A percentile compares a stretch with the other conserved stretches of the same genome.
Evolutionary conservation across 2,797 vertebrate species (phyloP).

Genomic region (Pangasius sanitwongsei): DNA sequence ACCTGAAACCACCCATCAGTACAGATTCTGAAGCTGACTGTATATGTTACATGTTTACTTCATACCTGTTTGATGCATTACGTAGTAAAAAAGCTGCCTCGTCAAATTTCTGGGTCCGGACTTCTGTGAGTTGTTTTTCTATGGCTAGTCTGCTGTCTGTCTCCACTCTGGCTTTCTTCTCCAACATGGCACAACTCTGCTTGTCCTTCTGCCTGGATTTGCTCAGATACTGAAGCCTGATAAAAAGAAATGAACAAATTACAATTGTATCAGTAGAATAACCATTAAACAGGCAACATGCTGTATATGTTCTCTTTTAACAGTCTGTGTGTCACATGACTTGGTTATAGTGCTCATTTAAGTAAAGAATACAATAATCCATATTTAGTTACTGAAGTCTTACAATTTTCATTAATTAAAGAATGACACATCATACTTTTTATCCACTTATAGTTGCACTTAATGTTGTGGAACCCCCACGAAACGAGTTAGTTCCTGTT

Average conservation of each 20-base stretch:
- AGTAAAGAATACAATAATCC: background rate
- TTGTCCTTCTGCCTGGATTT: slow-evolving; percentile 84
- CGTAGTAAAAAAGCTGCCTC: slow-evolving; percentile 72
- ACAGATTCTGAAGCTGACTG: background rate
- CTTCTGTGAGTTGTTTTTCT: slow-evolving; percentile 77
- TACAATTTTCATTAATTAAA: background rate
- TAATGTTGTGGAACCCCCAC: too few relatives aligned
- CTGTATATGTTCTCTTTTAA: background rate
- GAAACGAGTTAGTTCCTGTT: too few relatives aligned
- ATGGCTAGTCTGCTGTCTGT: slow-evolving; percentile 72
- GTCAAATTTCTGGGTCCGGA: slow-evolving; percentile 77
- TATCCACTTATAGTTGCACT: too few relatives aligned
- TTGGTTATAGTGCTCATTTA: background rate
- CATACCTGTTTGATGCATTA: slow-evolving; percentile 73
- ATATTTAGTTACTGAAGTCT: background rate
- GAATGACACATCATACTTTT: too few relatives aligned
- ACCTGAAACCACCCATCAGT: background rate
- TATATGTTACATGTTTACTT: background rate
- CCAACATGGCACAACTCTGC: slow-evolving; percentile 75
- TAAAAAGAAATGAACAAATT: background rate
- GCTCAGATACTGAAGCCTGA: slow-evolving; percentile 78
- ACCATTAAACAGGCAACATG: background rate
- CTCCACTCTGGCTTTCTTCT: slow-evolving; percentile 79
- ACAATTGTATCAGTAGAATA: background rate
- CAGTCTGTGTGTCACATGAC: background rate